Evolutionary conservation across 2,113 vertebrate species (phyloP).

Genomic region (Notothenia rossii): DNA sequence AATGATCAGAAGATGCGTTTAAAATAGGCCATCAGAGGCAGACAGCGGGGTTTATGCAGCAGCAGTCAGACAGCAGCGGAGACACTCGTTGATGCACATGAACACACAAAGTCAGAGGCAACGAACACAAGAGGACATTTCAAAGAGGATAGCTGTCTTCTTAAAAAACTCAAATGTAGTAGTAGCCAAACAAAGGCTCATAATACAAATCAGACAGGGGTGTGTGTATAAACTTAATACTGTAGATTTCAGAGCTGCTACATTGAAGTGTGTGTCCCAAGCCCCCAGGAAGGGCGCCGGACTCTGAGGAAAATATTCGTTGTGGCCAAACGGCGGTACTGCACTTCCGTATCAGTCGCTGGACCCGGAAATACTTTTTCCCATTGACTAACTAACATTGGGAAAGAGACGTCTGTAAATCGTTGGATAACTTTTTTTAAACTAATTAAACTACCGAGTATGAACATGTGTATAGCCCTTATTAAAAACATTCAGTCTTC

Average conservation of each 20-base stretch:
- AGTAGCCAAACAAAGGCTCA: conserved; percentile 3
- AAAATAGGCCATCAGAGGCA: conserved; percentile 15
- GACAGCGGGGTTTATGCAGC: background rate
- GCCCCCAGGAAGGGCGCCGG: too few relatives aligned
- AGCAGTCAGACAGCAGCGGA: conserved; percentile 34
- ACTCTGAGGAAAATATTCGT: too few relatives aligned
- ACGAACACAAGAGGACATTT: conserved; percentile 4
- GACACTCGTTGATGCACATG: conserved; percentile 26
- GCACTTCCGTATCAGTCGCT: too few relatives aligned
- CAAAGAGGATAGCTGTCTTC: conserved; percentile 15
- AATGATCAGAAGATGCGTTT: conserved; percentile 31
- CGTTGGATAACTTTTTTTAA: too few relatives aligned
- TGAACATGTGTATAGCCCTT: too few relatives aligned
- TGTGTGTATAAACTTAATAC: background rate
- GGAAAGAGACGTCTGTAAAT: too few relatives aligned
- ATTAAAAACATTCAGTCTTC: too few relatives aligned
- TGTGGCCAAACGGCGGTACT: too few relatives aligned
- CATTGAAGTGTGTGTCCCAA: background rate
- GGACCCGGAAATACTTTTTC: too few relatives aligned
- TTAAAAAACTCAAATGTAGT: conserved; percentile 9
- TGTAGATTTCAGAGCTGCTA: background rate
- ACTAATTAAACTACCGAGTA: too few relatives aligned
- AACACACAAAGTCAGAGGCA: background rate
- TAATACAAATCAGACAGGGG: conserved; percentile 17
- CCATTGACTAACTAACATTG: too few relatives aligned